Evolutionary conservation across 2,888 invertebrate species (phyloP).

Genomic region (Vesta saturnalis): DNA sequence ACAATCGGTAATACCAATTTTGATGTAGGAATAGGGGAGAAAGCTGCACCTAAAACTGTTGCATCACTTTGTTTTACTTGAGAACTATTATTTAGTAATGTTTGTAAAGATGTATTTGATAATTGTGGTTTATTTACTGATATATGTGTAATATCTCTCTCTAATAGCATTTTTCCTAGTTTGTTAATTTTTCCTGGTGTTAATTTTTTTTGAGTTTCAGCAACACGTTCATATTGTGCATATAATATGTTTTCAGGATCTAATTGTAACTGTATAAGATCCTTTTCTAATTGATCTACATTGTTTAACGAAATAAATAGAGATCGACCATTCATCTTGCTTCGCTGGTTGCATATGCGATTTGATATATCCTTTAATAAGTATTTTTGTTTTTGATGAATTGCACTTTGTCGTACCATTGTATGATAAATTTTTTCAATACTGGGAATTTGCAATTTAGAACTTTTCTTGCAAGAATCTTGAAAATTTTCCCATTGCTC

Average conservation of each 20-base stretch:
- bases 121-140: constrained; percentile 65
- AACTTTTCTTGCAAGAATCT: constrained; percentile 63
- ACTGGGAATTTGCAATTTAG: constrained; percentile 72
- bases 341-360: constrained; percentile 57
- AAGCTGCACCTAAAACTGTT: constrained; percentile 35
- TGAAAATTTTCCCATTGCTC: constrained; percentile 78
- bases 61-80: neutral
- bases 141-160: constrained; percentile 65
- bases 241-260: constrained; percentile 61
- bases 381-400: constrained; percentile 67
- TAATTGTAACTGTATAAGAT: constrained; percentile 66
- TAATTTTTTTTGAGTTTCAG: constrained; percentile 57
- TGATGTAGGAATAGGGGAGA: constrained; percentile 42
- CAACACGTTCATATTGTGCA: constrained; percentile 57
- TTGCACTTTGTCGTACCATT: constrained; percentile 77
- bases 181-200: constrained; percentile 65
- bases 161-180: constrained; percentile 64
- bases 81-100: constrained; percentile 26
- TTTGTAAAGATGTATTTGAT: constrained; percentile 49
- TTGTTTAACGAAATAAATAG: constrained; percentile 60
- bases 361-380: constrained; percentile 57
- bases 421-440: constrained; percentile 84
- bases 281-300: constrained; percentile 56
- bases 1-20: neutral
- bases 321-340: constrained; percentile 61